phyloP scores from a whole-genome alignment of 2,113 vertebrate species.

The Centropus unirufus region DNA sequence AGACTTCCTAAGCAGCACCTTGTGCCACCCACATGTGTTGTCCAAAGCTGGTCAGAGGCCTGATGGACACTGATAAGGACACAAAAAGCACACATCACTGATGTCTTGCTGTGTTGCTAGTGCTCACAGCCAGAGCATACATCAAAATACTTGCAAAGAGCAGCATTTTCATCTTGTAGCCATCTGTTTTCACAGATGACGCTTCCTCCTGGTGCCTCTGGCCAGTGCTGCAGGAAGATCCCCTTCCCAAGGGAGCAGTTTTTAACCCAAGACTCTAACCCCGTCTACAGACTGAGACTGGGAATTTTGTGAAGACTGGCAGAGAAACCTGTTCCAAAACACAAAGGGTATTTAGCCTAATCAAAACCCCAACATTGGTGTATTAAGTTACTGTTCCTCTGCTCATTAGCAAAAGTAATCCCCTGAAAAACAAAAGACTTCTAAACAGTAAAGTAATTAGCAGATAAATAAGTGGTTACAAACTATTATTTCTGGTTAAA shows the following conservation, averaged over 20 bases:
- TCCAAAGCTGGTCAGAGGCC: neutral
- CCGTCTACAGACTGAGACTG: neutral
- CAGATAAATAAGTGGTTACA: conserved; percentile 30
- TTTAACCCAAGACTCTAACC: neutral
- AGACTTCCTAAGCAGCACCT: neutral
- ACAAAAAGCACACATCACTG: neutral
- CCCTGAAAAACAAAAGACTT: conserved; percentile 19
- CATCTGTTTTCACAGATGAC: neutral
- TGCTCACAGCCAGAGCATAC: neutral
- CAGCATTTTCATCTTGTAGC: neutral
- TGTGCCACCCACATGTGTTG: neutral
- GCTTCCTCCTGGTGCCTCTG: neutral
- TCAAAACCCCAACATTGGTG: neutral
- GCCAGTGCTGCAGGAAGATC: rapidly evolving
- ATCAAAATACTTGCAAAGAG: neutral
- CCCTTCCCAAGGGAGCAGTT: neutral
- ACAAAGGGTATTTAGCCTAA: neutral
- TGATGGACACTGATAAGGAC: neutral
- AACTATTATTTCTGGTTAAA: conserved; percentile 53
- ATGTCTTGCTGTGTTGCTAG: neutral
- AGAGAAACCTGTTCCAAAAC: neutral
- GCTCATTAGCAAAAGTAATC: neutral
- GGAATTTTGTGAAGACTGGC: neutral
- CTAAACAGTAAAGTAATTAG: conserved; percentile 23
- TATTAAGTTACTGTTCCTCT: neutral